Evolutionary conservation across 2,888 invertebrate genomes (phyloP).

Genomic region (Agrypnus murinus): DNA sequence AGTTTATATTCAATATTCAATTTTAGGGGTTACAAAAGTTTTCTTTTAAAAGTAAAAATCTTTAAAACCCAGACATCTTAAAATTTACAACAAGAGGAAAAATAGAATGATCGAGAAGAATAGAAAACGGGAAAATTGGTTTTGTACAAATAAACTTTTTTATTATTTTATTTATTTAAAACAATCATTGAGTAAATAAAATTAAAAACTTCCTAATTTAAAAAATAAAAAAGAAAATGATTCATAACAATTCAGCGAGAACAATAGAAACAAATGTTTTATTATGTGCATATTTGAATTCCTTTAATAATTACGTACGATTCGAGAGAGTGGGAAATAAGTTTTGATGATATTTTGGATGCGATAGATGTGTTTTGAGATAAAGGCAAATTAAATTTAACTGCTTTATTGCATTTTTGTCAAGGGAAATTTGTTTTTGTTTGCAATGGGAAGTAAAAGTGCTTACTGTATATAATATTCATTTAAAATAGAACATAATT

Average conservation of each 20-base stretch:
- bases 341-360: slow-evolving; percentile 44
- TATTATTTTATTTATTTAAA: too few species aligned
- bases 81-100: too few species aligned
- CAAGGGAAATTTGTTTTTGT: slow-evolving; percentile 40
- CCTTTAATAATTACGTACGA: slow-evolving; percentile 52
- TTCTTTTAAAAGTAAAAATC: too few species aligned
- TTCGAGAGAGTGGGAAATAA: slow-evolving; percentile 50
- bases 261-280: slow-evolving; percentile 52
- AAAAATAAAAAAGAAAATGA: slow-evolving; percentile 42
- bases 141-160: too few species aligned
- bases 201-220: slow-evolving; percentile 10
- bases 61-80: too few species aligned
- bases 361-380: slow-evolving; percentile 45
- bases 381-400: slow-evolving; percentile 51
- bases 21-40: too few species aligned
- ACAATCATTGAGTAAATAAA: neutral
- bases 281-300: slow-evolving; percentile 54
- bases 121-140: too few species aligned
- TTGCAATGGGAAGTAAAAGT: slow-evolving; percentile 33
- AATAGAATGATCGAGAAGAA: too few species aligned
- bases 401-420: slow-evolving; percentile 46
- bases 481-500: slow-evolving; percentile 18
- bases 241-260: slow-evolving; percentile 41
- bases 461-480: slow-evolving; percentile 3
- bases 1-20: too few species aligned